Evolutionary conservation across 1,140 invertebrate species (phyloP).

Genomic region (Drosophila sechellia): DNA sequence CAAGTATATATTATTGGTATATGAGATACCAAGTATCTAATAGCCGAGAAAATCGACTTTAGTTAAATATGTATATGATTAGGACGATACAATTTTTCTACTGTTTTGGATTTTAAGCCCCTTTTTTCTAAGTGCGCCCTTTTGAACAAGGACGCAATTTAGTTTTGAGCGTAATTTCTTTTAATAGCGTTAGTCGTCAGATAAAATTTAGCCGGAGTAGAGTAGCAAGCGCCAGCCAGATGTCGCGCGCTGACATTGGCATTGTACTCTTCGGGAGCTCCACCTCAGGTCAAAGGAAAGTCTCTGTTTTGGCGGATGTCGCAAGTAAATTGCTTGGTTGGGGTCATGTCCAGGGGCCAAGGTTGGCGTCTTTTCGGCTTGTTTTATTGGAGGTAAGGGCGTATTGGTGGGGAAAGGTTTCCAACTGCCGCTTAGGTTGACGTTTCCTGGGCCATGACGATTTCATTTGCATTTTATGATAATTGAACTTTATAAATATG

Average conservation of each 20-base stretch:
- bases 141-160: slow-evolving; percentile 53
- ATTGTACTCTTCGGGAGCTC: slow-evolving; percentile 38
- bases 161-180: slow-evolving; percentile 84
- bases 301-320: slow-evolving; percentile 62
- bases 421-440: slow-evolving; percentile 62
- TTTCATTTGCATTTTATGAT: slow-evolving; percentile 84
- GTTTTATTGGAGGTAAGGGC: slow-evolving; percentile 67
- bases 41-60: no score
- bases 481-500: slow-evolving; percentile 84
- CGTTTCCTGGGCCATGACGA: slow-evolving; percentile 80
- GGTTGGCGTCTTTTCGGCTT: slow-evolving; percentile 67
- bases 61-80: no score
- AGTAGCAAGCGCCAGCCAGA: slow-evolving; percentile 28
- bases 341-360: slow-evolving; percentile 64
- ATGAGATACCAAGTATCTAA: no score
- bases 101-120: no score
- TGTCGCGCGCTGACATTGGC: slow-evolving; percentile 33
- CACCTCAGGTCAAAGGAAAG: slow-evolving; percentile 55
- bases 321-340: slow-evolving; percentile 83
- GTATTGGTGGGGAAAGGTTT: slow-evolving; percentile 7
- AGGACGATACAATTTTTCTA: no score
- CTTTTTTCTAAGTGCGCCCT: neutral
- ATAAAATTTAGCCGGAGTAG: slow-evolving; percentile 67
- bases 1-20: no score
- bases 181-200: slow-evolving; percentile 80